Evolutionary conservation across 2,797 vertebrate genomes (phyloP), one percentile per base, ranked within the genome.

Genomic region (Prunella strophiata): DNA sequence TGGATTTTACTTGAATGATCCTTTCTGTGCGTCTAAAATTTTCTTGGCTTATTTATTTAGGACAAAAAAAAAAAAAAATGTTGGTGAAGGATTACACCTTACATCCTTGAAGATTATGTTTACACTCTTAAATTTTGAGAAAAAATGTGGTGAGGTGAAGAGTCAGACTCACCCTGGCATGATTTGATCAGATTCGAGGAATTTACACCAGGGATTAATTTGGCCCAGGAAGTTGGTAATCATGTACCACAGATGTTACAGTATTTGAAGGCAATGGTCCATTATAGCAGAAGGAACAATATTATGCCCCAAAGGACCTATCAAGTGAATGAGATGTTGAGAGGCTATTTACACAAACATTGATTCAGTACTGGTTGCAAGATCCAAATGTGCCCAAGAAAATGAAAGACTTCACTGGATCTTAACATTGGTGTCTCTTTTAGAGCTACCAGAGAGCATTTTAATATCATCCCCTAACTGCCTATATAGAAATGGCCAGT

Each of bases 181-280:
- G 62, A 89, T 90, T 59, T 52, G 67, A 79, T 94, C 36, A 29
- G 42, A 90, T 94, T 80, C 0, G 8, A 80, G 83, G 91, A 74
- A 34, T 59, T 74, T 91, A 42, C 94, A 91, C 78, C 67, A 52
- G 94, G 83, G 90, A 85, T 36, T 90, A 80, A 94, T 89, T 95
- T 95, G 93, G 93, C 90, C 91, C 1, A 6, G 72, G 80, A 94
- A 95, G 65, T 3, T 89, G 72, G 62, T 94, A 90, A 91, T 94
- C 90, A 48, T 77, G 77, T 94, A 74, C 85, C 95, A 87, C 94
- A 97, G 96, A 91, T 96, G 95, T 83, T 94, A 30, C 21, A 63
- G 94, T 72, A 43, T 96, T 94, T 77, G 93, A 77, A 93, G 88
- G 93, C 95, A 94, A 94, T 96, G 96, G 90, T 74, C 94, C 95